Percentiles rank a stretch among this genome's conserved stretches.
phyloP scores from a whole-genome alignment of 1,140 invertebrate species.

The Sipha flava region DNA sequence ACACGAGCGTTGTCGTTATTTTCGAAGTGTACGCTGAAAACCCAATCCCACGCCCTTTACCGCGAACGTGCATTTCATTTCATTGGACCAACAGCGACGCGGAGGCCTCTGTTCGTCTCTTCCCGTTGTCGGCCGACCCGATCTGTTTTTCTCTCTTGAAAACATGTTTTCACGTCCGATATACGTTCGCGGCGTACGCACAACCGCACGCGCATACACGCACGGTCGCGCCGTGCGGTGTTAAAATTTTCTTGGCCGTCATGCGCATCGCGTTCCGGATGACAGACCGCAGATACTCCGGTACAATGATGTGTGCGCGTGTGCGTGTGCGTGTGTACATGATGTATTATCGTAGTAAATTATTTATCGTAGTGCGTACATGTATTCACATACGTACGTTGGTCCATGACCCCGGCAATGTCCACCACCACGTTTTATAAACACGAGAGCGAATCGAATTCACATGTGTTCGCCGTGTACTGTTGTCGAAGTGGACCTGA shows the following conservation, averaged over 20 bases:
- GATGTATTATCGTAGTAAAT: background rate
- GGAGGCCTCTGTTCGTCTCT: background rate
- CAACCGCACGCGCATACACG: background rate
- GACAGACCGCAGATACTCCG: background rate
- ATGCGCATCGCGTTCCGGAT: conserved; percentile 30
- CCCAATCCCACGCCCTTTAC: background rate
- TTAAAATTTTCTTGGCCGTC: background rate
- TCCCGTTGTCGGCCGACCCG: background rate
- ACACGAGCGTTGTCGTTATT: no score
- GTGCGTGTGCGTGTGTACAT: background rate
- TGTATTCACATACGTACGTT: background rate
- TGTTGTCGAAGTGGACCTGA: background rate
- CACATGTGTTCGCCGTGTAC: background rate
- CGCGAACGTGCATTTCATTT: background rate
- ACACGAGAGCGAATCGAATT: background rate
- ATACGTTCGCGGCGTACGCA: background rate
- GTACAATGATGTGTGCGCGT: background rate
- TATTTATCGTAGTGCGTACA: background rate
- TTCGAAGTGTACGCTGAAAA: no score
- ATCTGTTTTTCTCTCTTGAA: conserved; percentile 3
- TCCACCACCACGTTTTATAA: background rate
- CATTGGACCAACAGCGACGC: background rate
- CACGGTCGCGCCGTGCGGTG: background rate
- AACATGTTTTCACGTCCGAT: background rate
- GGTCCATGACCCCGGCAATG: background rate